These are phyloP conservation scores for Ptilodon capucinus DNA, from an alignment of 2,888 invertebrate species.

Conservation along the genomic window DNA sequence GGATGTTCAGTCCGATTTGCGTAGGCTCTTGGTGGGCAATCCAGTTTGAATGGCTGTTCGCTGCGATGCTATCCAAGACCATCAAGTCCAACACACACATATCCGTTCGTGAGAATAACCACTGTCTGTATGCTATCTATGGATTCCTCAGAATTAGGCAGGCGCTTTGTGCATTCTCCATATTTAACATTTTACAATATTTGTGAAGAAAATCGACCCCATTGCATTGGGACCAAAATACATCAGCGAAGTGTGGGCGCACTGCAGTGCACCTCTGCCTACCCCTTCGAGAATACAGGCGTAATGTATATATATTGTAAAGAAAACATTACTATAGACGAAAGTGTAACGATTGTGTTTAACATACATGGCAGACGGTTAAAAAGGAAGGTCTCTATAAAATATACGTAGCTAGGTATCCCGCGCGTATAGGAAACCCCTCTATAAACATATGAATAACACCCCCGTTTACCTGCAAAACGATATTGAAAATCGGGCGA, in stretches of 20 bases:
- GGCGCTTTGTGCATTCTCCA: constrained; percentile 20
- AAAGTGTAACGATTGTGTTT: constrained; percentile 14
- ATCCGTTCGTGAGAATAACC: constrained; percentile 41
- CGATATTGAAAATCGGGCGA: constrained; percentile 68
- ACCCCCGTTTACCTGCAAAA: constrained; percentile 64
- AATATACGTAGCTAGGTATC: constrained; percentile 38
- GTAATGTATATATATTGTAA: too few species aligned
- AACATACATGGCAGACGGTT: constrained; percentile 27
- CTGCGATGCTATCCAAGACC: constrained; percentile 47
- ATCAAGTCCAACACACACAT: constrained; percentile 43
- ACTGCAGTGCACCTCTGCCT: too few species aligned
- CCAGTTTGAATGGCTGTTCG: constrained; percentile 47
- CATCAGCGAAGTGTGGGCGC: too few species aligned
- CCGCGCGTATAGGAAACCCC: constrained; percentile 46
- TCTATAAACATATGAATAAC: constrained; percentile 67
- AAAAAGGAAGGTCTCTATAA: constrained; percentile 33
- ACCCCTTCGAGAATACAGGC: too few species aligned
- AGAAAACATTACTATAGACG: neutral
- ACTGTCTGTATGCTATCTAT: constrained; percentile 40
- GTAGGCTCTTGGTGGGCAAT: constrained; percentile 49
- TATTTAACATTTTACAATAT: too few species aligned
- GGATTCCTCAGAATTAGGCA: constrained; percentile 41
- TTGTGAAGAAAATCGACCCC: too few species aligned
- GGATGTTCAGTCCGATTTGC: constrained; percentile 41
- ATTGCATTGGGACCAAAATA: too few species aligned